Evolutionary conservation across 2,797 vertebrate species (phyloP).

Genomic region (Anguilla pacifica): DNA sequence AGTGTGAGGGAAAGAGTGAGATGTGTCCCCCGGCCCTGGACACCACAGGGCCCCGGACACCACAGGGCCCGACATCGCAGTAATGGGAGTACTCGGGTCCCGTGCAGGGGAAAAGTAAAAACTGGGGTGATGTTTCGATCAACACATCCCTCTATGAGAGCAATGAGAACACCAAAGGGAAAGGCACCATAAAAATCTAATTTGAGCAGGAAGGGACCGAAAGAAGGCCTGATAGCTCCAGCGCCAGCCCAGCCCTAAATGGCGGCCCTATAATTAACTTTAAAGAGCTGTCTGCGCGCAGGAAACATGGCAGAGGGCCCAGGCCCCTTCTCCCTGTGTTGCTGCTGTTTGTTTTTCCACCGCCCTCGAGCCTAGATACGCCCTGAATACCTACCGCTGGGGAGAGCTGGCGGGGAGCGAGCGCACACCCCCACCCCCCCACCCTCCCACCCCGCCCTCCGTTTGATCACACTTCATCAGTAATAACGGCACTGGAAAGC

Average conservation of each 20-base stretch:
- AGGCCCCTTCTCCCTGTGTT: background rate
- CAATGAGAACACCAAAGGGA: background rate
- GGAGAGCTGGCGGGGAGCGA: background rate
- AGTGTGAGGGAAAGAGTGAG: background rate
- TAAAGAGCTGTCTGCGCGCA: conserved; percentile 16
- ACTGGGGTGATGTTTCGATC: background rate
- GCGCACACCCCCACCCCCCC: background rate
- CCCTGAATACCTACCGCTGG: background rate
- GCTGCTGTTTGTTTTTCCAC: conserved; percentile 15
- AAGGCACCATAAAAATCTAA: background rate
- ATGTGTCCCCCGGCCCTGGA: background rate
- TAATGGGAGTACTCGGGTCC: background rate
- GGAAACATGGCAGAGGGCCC: background rate
- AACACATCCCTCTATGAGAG: background rate
- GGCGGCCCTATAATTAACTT: conserved; percentile 30
- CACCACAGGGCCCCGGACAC: background rate
- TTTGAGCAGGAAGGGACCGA: conserved; percentile 6
- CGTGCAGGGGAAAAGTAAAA: background rate
- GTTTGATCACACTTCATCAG: conserved; percentile 11
- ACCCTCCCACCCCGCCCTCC: background rate
- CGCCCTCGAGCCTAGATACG: background rate
- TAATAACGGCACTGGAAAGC: background rate
- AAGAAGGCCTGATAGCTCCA: conserved; percentile 6
- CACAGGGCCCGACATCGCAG: background rate
- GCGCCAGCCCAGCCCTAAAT: background rate